phyloP scores from a whole-genome alignment of 2,888 invertebrate genomes.

The Platycnemis pennipes region DNA sequence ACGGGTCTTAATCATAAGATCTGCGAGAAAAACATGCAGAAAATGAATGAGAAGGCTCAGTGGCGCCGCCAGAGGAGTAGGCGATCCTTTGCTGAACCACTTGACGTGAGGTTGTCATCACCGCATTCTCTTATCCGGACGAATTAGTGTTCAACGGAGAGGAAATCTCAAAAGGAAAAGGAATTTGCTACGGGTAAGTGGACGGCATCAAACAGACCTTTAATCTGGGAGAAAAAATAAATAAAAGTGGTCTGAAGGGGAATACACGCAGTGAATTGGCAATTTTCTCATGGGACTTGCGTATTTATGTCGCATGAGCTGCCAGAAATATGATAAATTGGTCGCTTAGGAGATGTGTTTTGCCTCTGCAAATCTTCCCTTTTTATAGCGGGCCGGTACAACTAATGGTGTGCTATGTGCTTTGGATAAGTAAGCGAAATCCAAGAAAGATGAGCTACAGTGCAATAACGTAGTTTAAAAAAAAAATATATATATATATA shows the following conservation, averaged over 20 bases:
- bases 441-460: no score
- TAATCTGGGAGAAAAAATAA: constrained; percentile 51
- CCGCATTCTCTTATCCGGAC: constrained; percentile 66
- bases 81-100: constrained; percentile 30
- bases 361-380: neutral
- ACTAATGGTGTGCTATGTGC: neutral
- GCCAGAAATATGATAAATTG: constrained; percentile 65
- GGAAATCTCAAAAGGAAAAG: constrained; percentile 66
- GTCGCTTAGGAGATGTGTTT: neutral
- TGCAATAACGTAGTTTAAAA: no score
- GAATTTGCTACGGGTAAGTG: constrained; percentile 66
- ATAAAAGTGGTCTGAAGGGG: neutral
- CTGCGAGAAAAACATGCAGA: neutral
- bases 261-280: constrained; percentile 58
- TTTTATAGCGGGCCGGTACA: neutral
- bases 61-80: constrained; percentile 32
- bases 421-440: neutral
- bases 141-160: constrained; percentile 63
- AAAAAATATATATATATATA: no score
- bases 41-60: constrained; percentile 35
- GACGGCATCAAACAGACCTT: constrained; percentile 60
- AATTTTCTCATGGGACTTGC: constrained; percentile 42
- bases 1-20: constrained; percentile 26
- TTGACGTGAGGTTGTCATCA: constrained; percentile 64
- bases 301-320: constrained; percentile 57